A percentile compares a stretch with the other conserved stretches of the same genome.
phyloP scores from a whole-genome alignment of 2,797 vertebrate species.

The Lagocephalus sceleratus region DNA sequence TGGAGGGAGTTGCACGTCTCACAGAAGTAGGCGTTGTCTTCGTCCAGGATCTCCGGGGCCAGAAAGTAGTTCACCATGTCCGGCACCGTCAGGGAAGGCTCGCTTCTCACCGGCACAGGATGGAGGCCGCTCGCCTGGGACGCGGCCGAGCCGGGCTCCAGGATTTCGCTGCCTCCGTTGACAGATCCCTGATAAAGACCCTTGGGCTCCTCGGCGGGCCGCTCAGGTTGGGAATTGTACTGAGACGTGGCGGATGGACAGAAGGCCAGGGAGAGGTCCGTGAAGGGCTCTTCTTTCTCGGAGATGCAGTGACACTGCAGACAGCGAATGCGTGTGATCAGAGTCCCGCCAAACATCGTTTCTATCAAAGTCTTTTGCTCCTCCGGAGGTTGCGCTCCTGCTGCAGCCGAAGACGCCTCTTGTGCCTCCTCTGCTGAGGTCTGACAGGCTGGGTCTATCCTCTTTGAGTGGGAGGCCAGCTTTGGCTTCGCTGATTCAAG shows the following conservation, averaged over 20 bases:
- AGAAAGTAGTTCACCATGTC: constrained; percentile 95
- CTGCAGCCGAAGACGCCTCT: constrained; percentile 13
- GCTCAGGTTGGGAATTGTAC: constrained; percentile 27
- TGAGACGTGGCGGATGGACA: constrained; percentile 79
- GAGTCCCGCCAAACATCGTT: constrained; percentile 91
- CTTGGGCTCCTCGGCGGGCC: constrained; percentile 53
- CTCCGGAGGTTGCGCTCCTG: constrained; percentile 33
- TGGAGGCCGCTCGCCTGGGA: constrained; percentile 30
- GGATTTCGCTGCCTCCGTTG: constrained; percentile 76
- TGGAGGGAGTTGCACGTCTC: constrained; percentile 92
- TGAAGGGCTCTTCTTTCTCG: constrained; percentile 94
- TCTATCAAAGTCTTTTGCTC: constrained; percentile 87
- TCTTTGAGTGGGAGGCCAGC: constrained; percentile 16
- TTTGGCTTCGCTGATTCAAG: constrained; percentile 68
- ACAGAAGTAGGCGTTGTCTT: constrained; percentile 96
- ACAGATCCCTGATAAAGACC: constrained; percentile 73
- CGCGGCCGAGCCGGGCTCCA: constrained; percentile 46
- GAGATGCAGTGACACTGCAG: constrained; percentile 91
- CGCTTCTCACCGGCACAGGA: constrained; percentile 41
- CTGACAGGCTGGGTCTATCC: constrained; percentile 38
- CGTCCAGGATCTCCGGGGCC: constrained; percentile 93
- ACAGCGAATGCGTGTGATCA: constrained; percentile 89
- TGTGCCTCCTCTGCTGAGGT: constrained; percentile 50
- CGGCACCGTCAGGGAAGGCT: constrained; percentile 83
- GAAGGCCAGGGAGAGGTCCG: constrained; percentile 95